These are phyloP conservation scores for Cremastobaeus sp. DNA, from an alignment of 2,888 invertebrate species.

Conservation along the genomic window DNA sequence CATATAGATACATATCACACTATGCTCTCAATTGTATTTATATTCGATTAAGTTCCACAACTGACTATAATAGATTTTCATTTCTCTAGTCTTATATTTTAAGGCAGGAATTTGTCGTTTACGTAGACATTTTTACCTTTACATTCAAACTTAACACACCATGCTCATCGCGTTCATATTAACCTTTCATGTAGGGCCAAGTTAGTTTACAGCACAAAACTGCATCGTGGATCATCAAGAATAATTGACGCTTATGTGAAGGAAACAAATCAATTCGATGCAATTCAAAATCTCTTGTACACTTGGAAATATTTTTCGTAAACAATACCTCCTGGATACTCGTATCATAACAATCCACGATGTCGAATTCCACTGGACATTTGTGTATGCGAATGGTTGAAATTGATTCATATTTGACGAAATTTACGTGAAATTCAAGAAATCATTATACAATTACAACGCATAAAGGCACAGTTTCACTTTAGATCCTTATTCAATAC, in stretches of 20 bases:
- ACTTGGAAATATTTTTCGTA: no score
- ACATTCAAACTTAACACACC: conserved; percentile 50
- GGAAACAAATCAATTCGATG: no score
- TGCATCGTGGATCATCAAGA: no score
- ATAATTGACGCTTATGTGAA: no score
- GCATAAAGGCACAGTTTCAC: conserved; percentile 54
- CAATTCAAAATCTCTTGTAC: no score
- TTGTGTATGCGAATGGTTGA: conserved; percentile 50
- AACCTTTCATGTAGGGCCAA: no score
- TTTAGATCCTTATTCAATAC: conserved; percentile 13
- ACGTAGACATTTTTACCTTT: conserved; percentile 67
- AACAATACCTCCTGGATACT: no score
- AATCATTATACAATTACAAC: conserved; percentile 39
- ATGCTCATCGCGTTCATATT: no score
- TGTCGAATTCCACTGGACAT: no score
- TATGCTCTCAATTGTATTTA: conserved; percentile 61
- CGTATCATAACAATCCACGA: no score
- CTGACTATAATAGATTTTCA: conserved; percentile 66
- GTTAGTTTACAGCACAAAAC: no score
- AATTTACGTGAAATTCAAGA: conserved; percentile 31
- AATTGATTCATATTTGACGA: conserved; percentile 31
- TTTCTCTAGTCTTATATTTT: conserved; percentile 76
- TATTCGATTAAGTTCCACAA: conserved; percentile 64
- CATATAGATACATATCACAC: conserved; percentile 34
- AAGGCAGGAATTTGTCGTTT: conserved; percentile 76